A percentile compares a stretch with the other conserved stretches of the same genome.
Conservation (phyloP, 2,888 invertebrate genomes). For the Drosophila paranaensis region DNA sequence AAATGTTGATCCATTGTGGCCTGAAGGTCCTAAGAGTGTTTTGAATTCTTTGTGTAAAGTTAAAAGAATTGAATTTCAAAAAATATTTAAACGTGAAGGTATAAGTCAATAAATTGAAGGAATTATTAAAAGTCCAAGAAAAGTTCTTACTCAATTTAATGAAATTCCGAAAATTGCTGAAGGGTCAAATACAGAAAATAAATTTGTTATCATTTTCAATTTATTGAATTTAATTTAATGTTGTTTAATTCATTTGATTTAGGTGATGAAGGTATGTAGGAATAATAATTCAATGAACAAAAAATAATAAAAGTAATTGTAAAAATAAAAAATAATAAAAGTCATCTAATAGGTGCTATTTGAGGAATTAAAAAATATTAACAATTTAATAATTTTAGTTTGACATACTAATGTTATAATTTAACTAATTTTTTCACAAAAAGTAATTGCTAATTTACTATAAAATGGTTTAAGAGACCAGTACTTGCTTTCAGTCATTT, state of each 20-base stretch:
- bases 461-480: slow-evolving; percentile 89
- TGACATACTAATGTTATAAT: slow-evolving; percentile 1
- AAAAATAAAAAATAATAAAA: slow-evolving; percentile 63
- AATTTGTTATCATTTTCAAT: slow-evolving; percentile 1
- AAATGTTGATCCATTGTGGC: slow-evolving; percentile 86
- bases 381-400: slow-evolving; percentile 85
- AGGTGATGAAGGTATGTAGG: slow-evolving; percentile 81
- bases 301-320: slow-evolving; percentile 85
- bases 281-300: slow-evolving; percentile 86
- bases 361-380: slow-evolving; percentile 89
- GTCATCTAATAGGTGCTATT: slow-evolving; percentile 86
- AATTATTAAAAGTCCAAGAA: not conserved
- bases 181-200: not conserved
- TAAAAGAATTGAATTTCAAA: not conserved
- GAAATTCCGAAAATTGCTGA: not conserved
- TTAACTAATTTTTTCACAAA: slow-evolving; percentile 1
- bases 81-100: not conserved
- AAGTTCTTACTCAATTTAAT: not conserved
- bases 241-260: slow-evolving; percentile 58
- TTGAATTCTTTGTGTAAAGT: slow-evolving; percentile 61
- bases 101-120: not conserved
- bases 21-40: slow-evolving; percentile 85
- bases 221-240: not conserved
- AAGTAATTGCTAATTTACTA: slow-evolving; percentile 88
- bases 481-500: slow-evolving; percentile 89